Percentiles rank a stretch among this genome's conserved stretches.
These are phyloP conservation scores for Sigmodon hispidus DNA, from an alignment of 2,113 vertebrate genomes.

Conservation along the genomic window DNA sequence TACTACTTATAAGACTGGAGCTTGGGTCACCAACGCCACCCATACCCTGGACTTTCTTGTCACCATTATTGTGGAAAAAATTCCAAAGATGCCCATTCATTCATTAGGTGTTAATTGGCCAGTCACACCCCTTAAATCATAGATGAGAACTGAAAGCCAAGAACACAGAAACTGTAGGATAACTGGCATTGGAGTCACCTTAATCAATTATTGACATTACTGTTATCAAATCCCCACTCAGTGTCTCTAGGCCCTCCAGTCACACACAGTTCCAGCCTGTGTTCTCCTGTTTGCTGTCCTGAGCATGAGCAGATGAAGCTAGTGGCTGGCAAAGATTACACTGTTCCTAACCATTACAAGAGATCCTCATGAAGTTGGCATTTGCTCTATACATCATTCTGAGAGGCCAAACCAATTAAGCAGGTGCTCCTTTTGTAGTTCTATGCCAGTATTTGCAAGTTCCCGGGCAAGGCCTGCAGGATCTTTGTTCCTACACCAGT, in stretches of 20 bases:
- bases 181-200: not conserved
- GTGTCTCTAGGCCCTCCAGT: not conserved
- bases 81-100: not conserved
- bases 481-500: not conserved
- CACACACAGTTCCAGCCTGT: not conserved
- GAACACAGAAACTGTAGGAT: not conserved
- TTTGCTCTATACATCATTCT: slow-evolving; percentile 1
- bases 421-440: not conserved
- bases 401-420: not conserved
- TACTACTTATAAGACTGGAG: not conserved
- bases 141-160: not conserved
- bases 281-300: slow-evolving; percentile 7
- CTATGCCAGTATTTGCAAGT: not conserved
- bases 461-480: not conserved
- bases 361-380: not conserved
- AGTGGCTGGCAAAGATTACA: not conserved
- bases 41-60: not conserved
- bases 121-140: not conserved
- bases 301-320: not conserved
- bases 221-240: not conserved
- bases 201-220: not conserved
- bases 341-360: not conserved
- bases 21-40: not conserved
- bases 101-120: not conserved
- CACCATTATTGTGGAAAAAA: not conserved